phyloP scores from a whole-genome alignment of 2,113 vertebrate species.

The Menura novaehollandiae region DNA sequence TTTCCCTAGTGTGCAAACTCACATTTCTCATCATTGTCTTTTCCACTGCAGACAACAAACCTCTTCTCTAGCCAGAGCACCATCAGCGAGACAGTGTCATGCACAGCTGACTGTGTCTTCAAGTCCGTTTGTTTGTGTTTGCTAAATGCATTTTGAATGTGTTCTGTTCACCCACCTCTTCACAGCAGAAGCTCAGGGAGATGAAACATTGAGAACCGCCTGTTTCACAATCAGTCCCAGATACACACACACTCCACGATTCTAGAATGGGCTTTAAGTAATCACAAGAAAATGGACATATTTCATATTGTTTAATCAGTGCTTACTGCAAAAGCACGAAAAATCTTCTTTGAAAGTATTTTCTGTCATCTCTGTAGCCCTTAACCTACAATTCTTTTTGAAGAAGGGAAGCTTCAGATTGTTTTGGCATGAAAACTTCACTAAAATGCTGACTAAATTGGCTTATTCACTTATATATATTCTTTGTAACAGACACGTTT shows the following conservation, averaged over 20 bases:
- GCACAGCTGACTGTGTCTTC: background rate
- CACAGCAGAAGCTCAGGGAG: background rate
- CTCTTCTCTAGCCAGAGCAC: background rate
- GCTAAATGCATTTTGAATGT: background rate
- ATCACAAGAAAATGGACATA: background rate
- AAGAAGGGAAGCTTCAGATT: background rate
- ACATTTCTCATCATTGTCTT: conserved; percentile 24
- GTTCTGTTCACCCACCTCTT: background rate
- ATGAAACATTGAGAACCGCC: background rate
- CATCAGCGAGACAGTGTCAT: background rate
- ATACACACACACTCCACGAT: background rate
- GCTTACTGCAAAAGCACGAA: background rate
- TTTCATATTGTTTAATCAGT: background rate
- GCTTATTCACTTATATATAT: background rate
- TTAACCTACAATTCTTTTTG: background rate
- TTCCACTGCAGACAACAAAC: background rate
- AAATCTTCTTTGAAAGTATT: background rate
- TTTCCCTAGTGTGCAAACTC: conserved; percentile 16
- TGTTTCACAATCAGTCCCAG: background rate
- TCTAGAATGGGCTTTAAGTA: background rate
- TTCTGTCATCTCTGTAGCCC: background rate
- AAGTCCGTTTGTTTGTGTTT: conserved; percentile 14
- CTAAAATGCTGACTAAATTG: background rate
- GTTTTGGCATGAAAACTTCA: background rate
- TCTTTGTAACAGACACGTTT: background rate